These are phyloP conservation scores for Acanthisitta chloris DNA, from an alignment of 2,113 vertebrate species.

Conservation along the genomic window DNA sequence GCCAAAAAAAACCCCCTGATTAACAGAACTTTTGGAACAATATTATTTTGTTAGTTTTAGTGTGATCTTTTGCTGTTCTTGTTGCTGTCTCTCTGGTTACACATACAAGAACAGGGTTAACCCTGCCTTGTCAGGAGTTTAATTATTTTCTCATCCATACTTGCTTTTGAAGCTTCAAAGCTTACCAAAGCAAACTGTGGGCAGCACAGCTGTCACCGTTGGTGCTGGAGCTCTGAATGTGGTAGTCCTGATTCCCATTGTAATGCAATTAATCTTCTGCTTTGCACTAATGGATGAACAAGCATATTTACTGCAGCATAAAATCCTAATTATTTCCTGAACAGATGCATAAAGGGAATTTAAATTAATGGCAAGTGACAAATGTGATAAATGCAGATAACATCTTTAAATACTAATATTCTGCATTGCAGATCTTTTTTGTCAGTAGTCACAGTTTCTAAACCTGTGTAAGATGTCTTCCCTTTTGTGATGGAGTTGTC, in stretches of 20 bases:
- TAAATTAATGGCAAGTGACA: conserved; percentile 78
- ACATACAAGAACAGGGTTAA: background rate
- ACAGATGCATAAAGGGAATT: conserved; percentile 72
- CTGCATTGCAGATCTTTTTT: background rate
- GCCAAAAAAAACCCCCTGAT: background rate
- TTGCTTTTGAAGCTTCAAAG: conserved; percentile 68
- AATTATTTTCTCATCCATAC: conserved; percentile 72
- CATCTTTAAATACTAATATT: conserved; percentile 69
- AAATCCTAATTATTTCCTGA: conserved; percentile 83
- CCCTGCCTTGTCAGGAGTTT: conserved; percentile 47
- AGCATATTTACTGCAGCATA: conserved; percentile 79
- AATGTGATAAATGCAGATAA: conserved; percentile 70
- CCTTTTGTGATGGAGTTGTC: background rate
- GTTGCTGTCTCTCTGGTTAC: background rate
- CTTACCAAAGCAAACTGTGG: conserved; percentile 68
- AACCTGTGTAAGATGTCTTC: background rate
- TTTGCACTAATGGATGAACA: conserved; percentile 78
- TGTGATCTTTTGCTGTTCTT: background rate
- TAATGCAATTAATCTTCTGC: conserved; percentile 80
- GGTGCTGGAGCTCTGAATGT: conserved; percentile 1
- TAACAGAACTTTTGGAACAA: background rate
- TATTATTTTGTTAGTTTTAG: background rate
- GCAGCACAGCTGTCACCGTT: conserved; percentile 69
- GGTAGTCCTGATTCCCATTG: conserved; percentile 68
- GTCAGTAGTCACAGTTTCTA: background rate